Evolutionary conservation across 2,797 vertebrate genomes (phyloP).

Genomic region (Picus viridis): DNA sequence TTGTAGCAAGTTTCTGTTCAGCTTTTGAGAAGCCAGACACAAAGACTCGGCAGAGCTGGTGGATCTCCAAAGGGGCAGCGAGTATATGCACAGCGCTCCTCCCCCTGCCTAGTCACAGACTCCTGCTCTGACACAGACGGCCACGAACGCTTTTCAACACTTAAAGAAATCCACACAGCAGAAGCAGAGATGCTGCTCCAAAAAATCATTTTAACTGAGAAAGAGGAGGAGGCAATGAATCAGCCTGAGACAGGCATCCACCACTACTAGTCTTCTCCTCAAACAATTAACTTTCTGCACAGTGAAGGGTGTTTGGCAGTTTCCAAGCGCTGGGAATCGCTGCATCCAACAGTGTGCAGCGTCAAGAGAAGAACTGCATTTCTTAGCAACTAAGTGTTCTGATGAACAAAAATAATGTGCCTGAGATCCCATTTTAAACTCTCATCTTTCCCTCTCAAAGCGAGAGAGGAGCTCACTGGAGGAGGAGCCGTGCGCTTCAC

Average conservation of each 20-base stretch:
- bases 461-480: constrained; percentile 23
- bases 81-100: fast-evolving
- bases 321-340: constrained; percentile 24
- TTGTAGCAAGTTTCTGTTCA: not conserved
- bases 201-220: not conserved
- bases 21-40: not conserved
- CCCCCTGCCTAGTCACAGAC: not conserved
- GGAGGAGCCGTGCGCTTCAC: constrained; percentile 2
- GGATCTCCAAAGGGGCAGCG: not conserved
- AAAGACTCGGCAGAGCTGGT: not conserved
- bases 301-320: not conserved
- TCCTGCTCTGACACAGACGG: not conserved
- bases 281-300: not conserved
- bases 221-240: not conserved
- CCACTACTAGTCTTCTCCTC: not conserved
- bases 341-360: fast-evolving
- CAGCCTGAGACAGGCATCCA: not conserved
- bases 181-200: not conserved
- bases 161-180: not conserved
- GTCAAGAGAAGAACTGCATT: not conserved
- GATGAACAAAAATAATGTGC: constrained; percentile 32
- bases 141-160: not conserved
- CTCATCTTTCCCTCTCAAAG: constrained; percentile 18
- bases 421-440: constrained; percentile 32
- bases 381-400: not conserved